Conservation (phyloP, 2,888 invertebrate genomes). For the Girardia tigrina region DNA sequence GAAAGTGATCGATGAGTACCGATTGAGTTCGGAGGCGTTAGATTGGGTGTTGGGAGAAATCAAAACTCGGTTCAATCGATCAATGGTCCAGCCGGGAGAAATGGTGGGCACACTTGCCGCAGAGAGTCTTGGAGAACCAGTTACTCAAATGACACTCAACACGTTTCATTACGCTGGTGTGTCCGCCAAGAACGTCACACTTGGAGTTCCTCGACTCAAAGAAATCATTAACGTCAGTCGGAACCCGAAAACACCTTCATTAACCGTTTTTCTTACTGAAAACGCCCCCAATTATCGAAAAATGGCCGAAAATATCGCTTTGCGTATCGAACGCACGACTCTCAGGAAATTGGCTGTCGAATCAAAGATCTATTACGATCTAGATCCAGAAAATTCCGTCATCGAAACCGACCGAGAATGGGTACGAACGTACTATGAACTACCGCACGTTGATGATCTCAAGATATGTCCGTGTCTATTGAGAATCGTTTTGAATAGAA, state of each 20-base stretch:
- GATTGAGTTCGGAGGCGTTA: constrained; percentile 84
- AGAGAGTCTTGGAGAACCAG: constrained; percentile 91
- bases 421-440: constrained; percentile 98
- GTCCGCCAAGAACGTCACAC: constrained; percentile 97
- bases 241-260: constrained; percentile 92
- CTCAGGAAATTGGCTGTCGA: constrained; percentile 87
- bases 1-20: constrained; percentile 84
- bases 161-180: constrained; percentile 99
- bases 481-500: constrained; percentile 90
- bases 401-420: constrained; percentile 98
- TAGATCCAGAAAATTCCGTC: constrained; percentile 92
- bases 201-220: constrained; percentile 92
- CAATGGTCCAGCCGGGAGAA: constrained; percentile 71
- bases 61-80: constrained; percentile 91
- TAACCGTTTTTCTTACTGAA: constrained; percentile 93
- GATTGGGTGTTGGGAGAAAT: constrained; percentile 99
- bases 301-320: constrained; percentile 94
- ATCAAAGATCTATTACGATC: constrained; percentile 92
- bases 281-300: constrained; percentile 88
- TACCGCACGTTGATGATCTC: constrained; percentile 96
- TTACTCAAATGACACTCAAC: too few relatives aligned
- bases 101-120: constrained; percentile 99
- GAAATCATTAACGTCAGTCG: constrained; percentile 89
- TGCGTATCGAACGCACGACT: constrained; percentile 91
- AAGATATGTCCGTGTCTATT: constrained; percentile 92